Base-by-base conservation (phyloP, 2,888 invertebrate species). In the Onchidella celtica region DNA sequence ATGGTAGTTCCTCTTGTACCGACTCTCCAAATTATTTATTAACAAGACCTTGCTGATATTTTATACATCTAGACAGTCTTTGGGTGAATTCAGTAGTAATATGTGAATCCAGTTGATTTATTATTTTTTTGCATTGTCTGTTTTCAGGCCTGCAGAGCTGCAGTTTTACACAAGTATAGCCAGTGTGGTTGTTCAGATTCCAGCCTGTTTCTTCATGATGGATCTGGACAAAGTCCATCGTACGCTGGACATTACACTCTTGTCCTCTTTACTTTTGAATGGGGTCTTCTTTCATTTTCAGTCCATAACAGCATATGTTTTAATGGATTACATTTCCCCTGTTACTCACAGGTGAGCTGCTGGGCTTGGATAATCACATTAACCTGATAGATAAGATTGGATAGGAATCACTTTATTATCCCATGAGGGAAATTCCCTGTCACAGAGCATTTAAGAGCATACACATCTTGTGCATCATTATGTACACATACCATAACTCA, bases 261-360 rank as follows among this genome's bases (percentile, higher is more conserved):
- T 96, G 36, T 92, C 95, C 63, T 95, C 95, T 84, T 95, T 95
- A 90, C 91, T 96, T 75, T 93, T 96, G 24, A 96, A 96, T 92
- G 96, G 96, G 77, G 91, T 96, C 40, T 96, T 96, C 93, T 96
- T 96, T 93, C 96, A 96, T 93, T 96, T 96, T 91, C 96, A 96
- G 95, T 96, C 96, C 91, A 96, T 96, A 89, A 96, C 96, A 65
- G 96, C 96, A 6, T 96, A 96, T 92, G 96, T 96, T 83, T 94
- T 96, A 84, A 96, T 96, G 96, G 96, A 96, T 90, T 96, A 96
- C 90, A 96, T 96, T 90, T 96, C 96, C 92, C 96, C 96, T 34
- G 96, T 96, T 24, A 96, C 96, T 38, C 96, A 96, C 91, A 91
- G 91, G 91, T 91, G 85, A 83, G 87, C 81, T 3, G 6, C 0